These are phyloP conservation scores for Chrysogorgia sp. DNA, from an alignment of 92 coral and sea anemone genomes.

Conservation along the genomic window DNA sequence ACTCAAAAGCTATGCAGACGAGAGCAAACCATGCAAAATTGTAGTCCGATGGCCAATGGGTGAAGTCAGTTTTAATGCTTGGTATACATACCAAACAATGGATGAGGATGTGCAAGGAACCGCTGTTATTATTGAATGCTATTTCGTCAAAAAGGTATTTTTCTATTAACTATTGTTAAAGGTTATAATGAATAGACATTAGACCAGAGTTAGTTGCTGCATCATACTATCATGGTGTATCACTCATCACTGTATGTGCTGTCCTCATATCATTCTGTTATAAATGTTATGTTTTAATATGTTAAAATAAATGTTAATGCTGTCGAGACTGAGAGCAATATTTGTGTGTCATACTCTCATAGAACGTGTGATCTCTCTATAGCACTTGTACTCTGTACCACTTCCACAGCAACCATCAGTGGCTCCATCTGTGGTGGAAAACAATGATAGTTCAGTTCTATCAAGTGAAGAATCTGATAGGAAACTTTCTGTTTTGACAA, in stretches of 20 bases:
- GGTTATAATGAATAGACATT: no score
- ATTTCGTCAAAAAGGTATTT: constrained; percentile 36
- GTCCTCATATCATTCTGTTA: background rate
- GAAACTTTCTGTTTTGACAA: background rate
- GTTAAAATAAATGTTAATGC: no score
- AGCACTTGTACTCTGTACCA: constrained; percentile 1
- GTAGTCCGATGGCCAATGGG: constrained; percentile 25
- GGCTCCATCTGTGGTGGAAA: background rate
- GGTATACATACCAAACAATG: constrained; percentile 42
- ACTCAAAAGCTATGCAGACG: constrained; percentile 22
- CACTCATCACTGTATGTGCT: background rate
- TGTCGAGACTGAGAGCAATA: background rate
- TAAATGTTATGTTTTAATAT: no score
- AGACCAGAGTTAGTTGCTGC: no score
- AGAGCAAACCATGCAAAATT: constrained; percentile 36
- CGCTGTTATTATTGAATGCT: constrained; percentile 53
- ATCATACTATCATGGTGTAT: no score
- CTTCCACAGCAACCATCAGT: background rate
- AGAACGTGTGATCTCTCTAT: background rate
- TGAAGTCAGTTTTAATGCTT: constrained; percentile 37
- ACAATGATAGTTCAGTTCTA: no score
- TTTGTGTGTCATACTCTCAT: background rate
- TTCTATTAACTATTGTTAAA: no score
- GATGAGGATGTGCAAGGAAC: constrained; percentile 40
- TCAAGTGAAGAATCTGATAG: background rate